These are phyloP conservation scores for Tribolium freemani DNA, from an alignment of 2,888 invertebrate genomes.

Conservation along the genomic window DNA sequence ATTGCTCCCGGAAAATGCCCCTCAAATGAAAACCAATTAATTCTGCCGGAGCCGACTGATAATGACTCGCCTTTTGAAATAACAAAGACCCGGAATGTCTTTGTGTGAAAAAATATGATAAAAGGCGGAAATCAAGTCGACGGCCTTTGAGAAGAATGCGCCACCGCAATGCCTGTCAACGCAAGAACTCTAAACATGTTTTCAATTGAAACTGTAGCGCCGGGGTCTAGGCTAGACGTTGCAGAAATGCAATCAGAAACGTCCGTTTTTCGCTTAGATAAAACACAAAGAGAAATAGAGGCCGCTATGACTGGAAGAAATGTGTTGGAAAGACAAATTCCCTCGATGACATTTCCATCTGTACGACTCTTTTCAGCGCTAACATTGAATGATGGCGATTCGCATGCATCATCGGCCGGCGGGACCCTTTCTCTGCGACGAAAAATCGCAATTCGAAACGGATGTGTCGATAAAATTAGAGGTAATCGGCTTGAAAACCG, in stretches of 20 bases:
- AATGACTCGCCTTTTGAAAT: neutral
- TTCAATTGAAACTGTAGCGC: constrained; percentile 1
- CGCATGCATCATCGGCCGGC: constrained; percentile 55
- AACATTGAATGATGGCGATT: constrained; percentile 56
- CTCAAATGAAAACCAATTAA: constrained; percentile 2
- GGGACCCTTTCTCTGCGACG: neutral
- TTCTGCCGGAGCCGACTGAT: neutral
- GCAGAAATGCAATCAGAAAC: constrained; percentile 53
- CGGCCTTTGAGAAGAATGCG: neutral
- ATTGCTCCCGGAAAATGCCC: neutral
- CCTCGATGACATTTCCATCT: constrained; percentile 61
- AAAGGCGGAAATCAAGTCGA: neutral
- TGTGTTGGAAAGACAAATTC: constrained; percentile 59
- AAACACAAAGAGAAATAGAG: constrained; percentile 54
- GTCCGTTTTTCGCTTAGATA: constrained; percentile 49
- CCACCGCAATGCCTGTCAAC: constrained; percentile 3
- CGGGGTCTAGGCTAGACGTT: constrained; percentile 1
- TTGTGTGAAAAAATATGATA: constrained; percentile 2
- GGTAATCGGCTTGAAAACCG: neutral
- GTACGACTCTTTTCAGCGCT: constrained; percentile 57
- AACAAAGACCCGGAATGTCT: neutral
- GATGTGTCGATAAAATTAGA: constrained; percentile 10
- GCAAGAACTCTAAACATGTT: constrained; percentile 3
- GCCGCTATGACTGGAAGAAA: constrained; percentile 54
- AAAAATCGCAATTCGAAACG: constrained; percentile 18